phyloP scores from a whole-genome alignment of 2,113 vertebrate species.

The Onychostoma macrolepis region DNA sequence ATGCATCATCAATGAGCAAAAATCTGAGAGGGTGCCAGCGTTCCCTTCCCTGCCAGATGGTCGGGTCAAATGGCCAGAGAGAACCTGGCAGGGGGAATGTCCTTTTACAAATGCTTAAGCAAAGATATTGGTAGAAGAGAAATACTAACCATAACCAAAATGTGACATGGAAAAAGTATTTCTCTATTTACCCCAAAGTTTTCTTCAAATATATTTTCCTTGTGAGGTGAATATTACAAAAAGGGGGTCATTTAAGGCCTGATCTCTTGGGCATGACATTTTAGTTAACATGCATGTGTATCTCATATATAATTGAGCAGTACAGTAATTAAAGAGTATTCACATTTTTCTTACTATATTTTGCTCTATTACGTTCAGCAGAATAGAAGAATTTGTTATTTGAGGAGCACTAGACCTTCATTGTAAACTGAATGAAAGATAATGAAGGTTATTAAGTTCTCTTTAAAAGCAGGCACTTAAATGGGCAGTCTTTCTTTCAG shows the following conservation, averaged over 20 bases:
- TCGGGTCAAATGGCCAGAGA: constrained; percentile 55
- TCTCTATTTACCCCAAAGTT: neutral
- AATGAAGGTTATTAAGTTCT: neutral
- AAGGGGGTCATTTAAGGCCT: neutral
- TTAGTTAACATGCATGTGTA: neutral
- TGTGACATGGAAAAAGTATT: neutral
- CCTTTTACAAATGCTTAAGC: constrained; percentile 42
- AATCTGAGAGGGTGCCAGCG: constrained; percentile 49
- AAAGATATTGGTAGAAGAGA: neutral
- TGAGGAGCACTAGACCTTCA: neutral
- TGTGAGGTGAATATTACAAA: neutral
- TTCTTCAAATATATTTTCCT: neutral
- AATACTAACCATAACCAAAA: constrained; percentile 17
- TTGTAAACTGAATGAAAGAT: neutral
- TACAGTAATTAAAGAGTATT: neutral
- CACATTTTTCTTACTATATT: neutral
- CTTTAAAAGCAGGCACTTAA: neutral
- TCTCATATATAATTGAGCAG: neutral
- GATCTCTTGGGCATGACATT: neutral
- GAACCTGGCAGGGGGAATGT: constrained; percentile 47
- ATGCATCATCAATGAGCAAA: constrained; percentile 46
- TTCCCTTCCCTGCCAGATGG: constrained; percentile 66
- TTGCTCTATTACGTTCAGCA: neutral
- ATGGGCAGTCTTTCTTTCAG: neutral
- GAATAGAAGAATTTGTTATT: neutral